Conservation (phyloP, 2,797 vertebrate species). For the Synanceia verrucosa region DNA sequence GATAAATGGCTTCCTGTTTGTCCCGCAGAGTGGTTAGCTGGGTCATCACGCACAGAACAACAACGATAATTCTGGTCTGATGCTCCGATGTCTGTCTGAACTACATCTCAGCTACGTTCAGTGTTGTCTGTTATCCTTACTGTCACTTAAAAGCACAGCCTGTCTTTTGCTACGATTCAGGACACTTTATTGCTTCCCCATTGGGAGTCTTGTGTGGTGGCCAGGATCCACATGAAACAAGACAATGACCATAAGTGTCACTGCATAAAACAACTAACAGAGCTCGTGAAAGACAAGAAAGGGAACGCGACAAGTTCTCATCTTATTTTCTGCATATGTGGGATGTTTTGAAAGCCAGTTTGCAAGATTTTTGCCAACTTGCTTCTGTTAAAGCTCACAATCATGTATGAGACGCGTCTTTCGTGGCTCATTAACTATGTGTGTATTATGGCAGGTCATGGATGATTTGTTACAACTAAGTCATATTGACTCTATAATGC, state of each 20-base stretch:
- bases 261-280: not conserved
- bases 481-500: too few species aligned
- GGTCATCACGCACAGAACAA: slow-evolving; percentile 59
- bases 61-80: slow-evolving; percentile 41
- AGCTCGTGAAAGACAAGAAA: slow-evolving; percentile 12
- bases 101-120: slow-evolving; percentile 19
- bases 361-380: not conserved
- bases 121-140: slow-evolving; percentile 7
- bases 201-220: not conserved
- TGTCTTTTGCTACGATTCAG: not conserved
- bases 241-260: not conserved
- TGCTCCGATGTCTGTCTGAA: slow-evolving; percentile 28
- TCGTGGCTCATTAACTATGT: too few species aligned
- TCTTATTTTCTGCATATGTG: not conserved
- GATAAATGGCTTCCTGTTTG: slow-evolving; percentile 77
- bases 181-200: slow-evolving; percentile 43
- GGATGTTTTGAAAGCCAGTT: slow-evolving; percentile 2
- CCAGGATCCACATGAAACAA: slow-evolving; percentile 21
- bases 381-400: too few species aligned
- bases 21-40: slow-evolving; percentile 51
- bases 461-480: too few species aligned
- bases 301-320: slow-evolving; percentile 15
- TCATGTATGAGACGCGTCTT: too few species aligned
- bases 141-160: slow-evolving; percentile 13
- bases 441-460: not conserved